Percentiles rank a stretch among this genome's conserved stretches.
These are phyloP conservation scores for Spodoptera frugiperda DNA, from an alignment of 1,140 invertebrate genomes.

Conservation along the genomic window DNA sequence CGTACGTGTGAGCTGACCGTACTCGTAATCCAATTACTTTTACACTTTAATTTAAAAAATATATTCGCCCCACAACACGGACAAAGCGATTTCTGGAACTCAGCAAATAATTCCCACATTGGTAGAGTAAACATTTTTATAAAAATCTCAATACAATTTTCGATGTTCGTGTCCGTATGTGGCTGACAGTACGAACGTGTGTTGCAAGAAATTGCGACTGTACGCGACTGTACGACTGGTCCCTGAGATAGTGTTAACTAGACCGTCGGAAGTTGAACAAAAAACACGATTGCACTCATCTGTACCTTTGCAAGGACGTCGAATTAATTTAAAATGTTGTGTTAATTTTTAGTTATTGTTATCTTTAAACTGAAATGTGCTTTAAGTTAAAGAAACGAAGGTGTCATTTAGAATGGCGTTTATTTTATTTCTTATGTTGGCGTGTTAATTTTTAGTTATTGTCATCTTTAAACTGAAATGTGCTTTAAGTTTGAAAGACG, in stretches of 20 bases:
- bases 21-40: conserved; percentile 16
- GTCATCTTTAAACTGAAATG: conserved; percentile 44
- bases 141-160: conserved; percentile 36
- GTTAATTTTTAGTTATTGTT: conserved; percentile 52
- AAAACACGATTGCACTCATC: conserved; percentile 59
- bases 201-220: conserved; percentile 1
- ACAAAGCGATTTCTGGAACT: background rate
- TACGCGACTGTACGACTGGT: conserved; percentile 60
- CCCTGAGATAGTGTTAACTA: conserved; percentile 71
- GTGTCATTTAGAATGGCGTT: conserved; percentile 5
- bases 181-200: conserved; percentile 22
- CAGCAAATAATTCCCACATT: background rate
- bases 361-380: conserved; percentile 40
- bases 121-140: conserved; percentile 17
- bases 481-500: conserved; percentile 28
- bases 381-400: conserved; percentile 28
- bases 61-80: background rate
- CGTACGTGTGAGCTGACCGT: no score
- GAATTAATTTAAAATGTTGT: conserved; percentile 61
- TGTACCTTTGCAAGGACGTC: conserved; percentile 53
- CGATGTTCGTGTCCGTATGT: background rate
- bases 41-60: conserved; percentile 13
- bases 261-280: conserved; percentile 53
- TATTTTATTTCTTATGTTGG: conserved; percentile 20
- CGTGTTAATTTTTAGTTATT: conserved; percentile 51